Evolutionary conservation across 2,797 vertebrate genomes (phyloP).

Genomic region (Arrhamphus sclerolepis): DNA sequence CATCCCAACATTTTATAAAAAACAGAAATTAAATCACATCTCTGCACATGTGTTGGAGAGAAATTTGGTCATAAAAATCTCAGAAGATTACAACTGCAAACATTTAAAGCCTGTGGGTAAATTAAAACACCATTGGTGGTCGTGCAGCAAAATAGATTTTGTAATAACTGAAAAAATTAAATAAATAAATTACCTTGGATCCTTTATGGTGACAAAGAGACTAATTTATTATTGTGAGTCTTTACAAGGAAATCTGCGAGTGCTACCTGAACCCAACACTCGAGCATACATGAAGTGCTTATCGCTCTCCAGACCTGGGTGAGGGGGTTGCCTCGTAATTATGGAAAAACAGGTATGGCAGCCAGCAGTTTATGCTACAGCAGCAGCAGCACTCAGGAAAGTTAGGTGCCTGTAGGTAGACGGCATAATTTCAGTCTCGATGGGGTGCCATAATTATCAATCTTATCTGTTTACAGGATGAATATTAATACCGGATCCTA

Average conservation of each 20-base stretch:
- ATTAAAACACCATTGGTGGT: slow-evolving; percentile 1
- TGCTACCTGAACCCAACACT: slow-evolving; percentile 16
- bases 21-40: slow-evolving; percentile 11
- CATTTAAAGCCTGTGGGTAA: slow-evolving; percentile 18
- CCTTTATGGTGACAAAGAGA: slow-evolving; percentile 6
- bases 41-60: slow-evolving; percentile 13
- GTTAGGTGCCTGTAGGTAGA: slow-evolving; percentile 36
- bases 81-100: slow-evolving; percentile 20
- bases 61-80: slow-evolving; percentile 3
- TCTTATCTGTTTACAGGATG: slow-evolving; percentile 74
- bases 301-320: slow-evolving; percentile 12
- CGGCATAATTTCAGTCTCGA: slow-evolving; percentile 56
- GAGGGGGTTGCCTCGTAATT: slow-evolving; percentile 51
- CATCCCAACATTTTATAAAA: too few relatives aligned
- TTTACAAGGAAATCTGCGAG: slow-evolving; percentile 13
- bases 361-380: slow-evolving; percentile 14
- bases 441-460: slow-evolving; percentile 66
- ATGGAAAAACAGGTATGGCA: slow-evolving; percentile 54
- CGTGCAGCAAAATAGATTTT: slow-evolving; percentile 16
- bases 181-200: slow-evolving; percentile 15
- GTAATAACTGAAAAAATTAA: slow-evolving; percentile 16
- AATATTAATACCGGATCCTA: slow-evolving; percentile 67
- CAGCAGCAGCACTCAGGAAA: slow-evolving; percentile 34
- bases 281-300: slow-evolving; percentile 15
- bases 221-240: slow-evolving; percentile 16